Conservation (phyloP, 2,797 vertebrate species). For the Gila robusta region DNA sequence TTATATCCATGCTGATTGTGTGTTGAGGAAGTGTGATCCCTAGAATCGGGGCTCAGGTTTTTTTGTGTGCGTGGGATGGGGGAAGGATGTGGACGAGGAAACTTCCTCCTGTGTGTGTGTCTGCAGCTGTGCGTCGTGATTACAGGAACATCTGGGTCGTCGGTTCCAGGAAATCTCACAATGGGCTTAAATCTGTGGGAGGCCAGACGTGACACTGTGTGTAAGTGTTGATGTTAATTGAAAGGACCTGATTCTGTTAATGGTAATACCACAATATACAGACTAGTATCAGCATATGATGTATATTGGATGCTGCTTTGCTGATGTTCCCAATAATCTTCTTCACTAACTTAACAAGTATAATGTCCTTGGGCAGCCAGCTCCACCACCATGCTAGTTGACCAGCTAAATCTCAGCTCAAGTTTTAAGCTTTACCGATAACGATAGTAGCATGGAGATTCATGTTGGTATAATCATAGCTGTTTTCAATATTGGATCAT, state of each 20-base stretch:
- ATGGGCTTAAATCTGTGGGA: conserved; percentile 64
- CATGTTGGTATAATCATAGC: neutral
- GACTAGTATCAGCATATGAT: neutral
- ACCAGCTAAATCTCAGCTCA: neutral
- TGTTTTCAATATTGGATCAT: no score
- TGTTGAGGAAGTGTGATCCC: conserved; percentile 74
- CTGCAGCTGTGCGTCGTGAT: conserved; percentile 78
- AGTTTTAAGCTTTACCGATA: neutral
- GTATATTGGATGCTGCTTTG: neutral
- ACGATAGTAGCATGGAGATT: neutral
- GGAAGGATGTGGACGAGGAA: conserved; percentile 62
- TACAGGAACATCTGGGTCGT: conserved; percentile 77
- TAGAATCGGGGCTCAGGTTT: conserved; percentile 63
- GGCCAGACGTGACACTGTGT: conserved; percentile 48
- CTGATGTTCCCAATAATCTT: neutral
- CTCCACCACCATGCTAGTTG: neutral
- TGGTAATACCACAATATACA: neutral
- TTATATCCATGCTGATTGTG: conserved; percentile 79
- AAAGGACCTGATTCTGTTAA: conserved; percentile 4
- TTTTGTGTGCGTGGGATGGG: conserved; percentile 39
- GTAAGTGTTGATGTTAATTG: conserved; percentile 21
- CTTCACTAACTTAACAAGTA: neutral
- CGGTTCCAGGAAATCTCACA: conserved; percentile 53
- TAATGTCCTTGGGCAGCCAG: neutral
- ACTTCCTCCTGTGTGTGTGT: conserved; percentile 44